phyloP scores from a whole-genome alignment of 1,140 invertebrate genomes.

The Helicoverpa armigera region DNA sequence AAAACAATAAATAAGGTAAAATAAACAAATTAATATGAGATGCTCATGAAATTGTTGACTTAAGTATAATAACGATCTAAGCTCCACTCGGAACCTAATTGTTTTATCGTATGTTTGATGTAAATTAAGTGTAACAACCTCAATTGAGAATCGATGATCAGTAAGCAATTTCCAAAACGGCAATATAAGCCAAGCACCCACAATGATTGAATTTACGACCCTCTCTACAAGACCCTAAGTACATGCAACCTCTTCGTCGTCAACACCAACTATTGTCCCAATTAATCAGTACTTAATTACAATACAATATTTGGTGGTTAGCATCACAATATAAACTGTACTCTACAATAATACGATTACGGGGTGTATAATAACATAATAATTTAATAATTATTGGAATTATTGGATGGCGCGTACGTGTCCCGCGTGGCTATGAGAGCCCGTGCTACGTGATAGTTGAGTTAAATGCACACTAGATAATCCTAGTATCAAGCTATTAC shows the following conservation, averaged over 20 bases:
- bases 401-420: slow-evolving; percentile 61
- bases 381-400: slow-evolving; percentile 47
- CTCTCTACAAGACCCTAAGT: background rate
- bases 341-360: slow-evolving; percentile 53
- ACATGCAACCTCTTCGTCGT: slow-evolving; percentile 3
- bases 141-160: background rate
- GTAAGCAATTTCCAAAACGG: background rate
- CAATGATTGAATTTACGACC: slow-evolving; percentile 29
- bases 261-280: slow-evolving; percentile 28
- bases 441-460: slow-evolving; percentile 33
- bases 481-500: slow-evolving; percentile 1
- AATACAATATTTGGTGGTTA: slow-evolving; percentile 17
- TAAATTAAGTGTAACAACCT: no score
- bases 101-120: no score
- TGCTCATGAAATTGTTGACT: no score
- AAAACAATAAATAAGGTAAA: background rate
- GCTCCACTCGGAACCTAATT: no score
- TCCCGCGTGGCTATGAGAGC: slow-evolving; percentile 27
- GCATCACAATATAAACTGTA: slow-evolving; percentile 26
- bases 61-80: no score
- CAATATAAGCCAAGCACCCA: background rate
- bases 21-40: background rate
- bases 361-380: slow-evolving; percentile 60
- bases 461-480: slow-evolving; percentile 11
- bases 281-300: slow-evolving; percentile 34